Conservation (phyloP, 1,140 invertebrate genomes). For the Tyrophagus putrescentiae region DNA sequence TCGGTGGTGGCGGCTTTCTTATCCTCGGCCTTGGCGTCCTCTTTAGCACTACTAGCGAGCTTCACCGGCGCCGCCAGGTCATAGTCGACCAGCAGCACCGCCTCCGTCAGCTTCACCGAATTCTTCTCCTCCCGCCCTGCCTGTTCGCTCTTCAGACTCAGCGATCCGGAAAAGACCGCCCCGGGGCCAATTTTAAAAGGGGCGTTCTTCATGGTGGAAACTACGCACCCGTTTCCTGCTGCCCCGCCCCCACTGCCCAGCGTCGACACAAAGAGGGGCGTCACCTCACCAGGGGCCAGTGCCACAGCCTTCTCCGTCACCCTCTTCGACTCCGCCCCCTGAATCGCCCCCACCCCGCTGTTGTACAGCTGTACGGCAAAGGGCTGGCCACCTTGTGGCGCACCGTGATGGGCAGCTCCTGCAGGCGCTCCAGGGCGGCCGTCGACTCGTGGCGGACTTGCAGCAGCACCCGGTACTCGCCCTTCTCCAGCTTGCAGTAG, state of each 20-base stretch:
- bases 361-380: constrained; percentile 62
- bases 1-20: too few relatives aligned
- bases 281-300: constrained; percentile 44
- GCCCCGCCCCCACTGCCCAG: constrained; percentile 41
- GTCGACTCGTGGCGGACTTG: constrained; percentile 77
- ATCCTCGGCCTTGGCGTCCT: too few relatives aligned
- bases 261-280: constrained; percentile 59
- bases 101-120: background rate
- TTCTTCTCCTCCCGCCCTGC: too few relatives aligned
- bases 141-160: too few relatives aligned
- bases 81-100: background rate
- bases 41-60: too few relatives aligned
- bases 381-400: constrained; percentile 54
- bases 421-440: constrained; percentile 67
- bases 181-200: background rate
- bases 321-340: constrained; percentile 65
- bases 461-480: constrained; percentile 73
- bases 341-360: constrained; percentile 38
- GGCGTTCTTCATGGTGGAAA: background rate
- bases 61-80: background rate
- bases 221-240: too few relatives aligned
- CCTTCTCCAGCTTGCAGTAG: constrained; percentile 73
- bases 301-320: constrained; percentile 51
- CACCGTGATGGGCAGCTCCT: constrained; percentile 52
- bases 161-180: background rate